These are phyloP conservation scores for Hipparchia sbordonii DNA, from an alignment of 2,888 invertebrate genomes.

Conservation along the genomic window DNA sequence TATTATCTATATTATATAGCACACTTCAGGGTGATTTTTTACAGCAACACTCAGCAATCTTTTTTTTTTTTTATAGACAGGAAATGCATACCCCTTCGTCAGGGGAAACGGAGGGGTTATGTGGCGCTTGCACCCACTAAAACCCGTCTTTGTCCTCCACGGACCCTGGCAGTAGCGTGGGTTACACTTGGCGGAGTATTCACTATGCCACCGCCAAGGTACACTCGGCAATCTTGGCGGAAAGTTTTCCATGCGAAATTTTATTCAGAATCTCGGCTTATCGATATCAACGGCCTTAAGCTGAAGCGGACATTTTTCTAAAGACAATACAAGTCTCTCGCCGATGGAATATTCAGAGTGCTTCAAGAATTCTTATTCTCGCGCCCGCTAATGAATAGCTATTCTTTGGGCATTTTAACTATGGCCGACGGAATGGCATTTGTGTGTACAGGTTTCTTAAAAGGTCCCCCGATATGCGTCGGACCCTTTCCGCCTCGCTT, in stretches of 20 bases:
- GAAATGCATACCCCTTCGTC: no score
- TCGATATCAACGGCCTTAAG: slow-evolving; percentile 27
- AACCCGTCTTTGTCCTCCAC: no score
- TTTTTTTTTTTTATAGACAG: no score
- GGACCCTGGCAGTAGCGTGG: no score
- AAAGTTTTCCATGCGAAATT: neutral
- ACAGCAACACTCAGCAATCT: no score
- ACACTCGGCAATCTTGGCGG: neutral
- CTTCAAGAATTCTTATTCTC: slow-evolving; percentile 81
- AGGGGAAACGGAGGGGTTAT: no score
- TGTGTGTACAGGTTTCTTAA: slow-evolving; percentile 80
- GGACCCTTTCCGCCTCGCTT: slow-evolving; percentile 77
- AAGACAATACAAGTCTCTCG: slow-evolving; percentile 77
- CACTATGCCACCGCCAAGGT: no score
- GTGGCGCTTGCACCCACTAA: no score
- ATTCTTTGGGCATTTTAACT: slow-evolving; percentile 82
- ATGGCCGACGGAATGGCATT: slow-evolving; percentile 80
- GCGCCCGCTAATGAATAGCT: slow-evolving; percentile 83
- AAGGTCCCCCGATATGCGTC: slow-evolving; percentile 78
- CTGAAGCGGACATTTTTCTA: slow-evolving; percentile 74
- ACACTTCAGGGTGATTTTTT: no score
- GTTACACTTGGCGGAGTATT: no score
- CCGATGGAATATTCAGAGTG: slow-evolving; percentile 78
- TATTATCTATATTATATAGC: no score
- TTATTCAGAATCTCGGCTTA: neutral